A percentile compares a stretch with the other conserved stretches of the same genome.
These are phyloP conservation scores for Misgurnus mizolepis DNA, from an alignment of 2,113 vertebrate species.

Conservation along the genomic window DNA sequence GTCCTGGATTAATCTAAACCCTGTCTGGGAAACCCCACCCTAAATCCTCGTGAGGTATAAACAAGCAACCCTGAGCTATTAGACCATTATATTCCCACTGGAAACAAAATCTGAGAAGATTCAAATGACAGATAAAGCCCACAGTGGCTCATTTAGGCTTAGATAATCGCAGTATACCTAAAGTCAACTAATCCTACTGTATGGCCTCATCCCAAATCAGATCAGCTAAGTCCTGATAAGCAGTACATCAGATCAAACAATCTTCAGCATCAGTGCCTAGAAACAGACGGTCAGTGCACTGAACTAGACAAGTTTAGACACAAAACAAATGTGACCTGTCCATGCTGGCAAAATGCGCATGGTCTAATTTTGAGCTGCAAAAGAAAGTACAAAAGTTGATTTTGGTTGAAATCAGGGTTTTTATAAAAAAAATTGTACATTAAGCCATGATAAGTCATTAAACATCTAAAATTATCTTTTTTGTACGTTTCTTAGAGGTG, in stretches of 20 bases:
- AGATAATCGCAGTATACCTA: slow-evolving; percentile 55
- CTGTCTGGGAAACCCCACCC: no score
- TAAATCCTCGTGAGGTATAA: no score
- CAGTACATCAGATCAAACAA: not conserved
- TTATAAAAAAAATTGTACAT: no score
- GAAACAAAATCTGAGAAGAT: not conserved
- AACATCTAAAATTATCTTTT: no score
- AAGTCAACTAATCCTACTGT: slow-evolving; percentile 56
- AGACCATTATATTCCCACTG: not conserved
- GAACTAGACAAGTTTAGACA: not conserved
- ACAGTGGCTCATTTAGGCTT: slow-evolving; percentile 47
- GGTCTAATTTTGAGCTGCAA: no score
- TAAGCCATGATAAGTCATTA: no score
- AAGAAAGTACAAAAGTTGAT: no score
- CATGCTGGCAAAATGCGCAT: no score
- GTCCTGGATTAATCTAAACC: no score
- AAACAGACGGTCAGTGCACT: not conserved
- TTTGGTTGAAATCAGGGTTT: no score
- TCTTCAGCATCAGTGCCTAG: not conserved
- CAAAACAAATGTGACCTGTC: not conserved
- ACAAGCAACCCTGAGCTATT: no score
- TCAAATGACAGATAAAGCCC: not conserved
- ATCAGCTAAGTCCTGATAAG: slow-evolving; percentile 52
- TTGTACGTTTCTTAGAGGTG: no score
- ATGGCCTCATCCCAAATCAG: slow-evolving; percentile 51